phyloP scores from a whole-genome alignment of 1,140 invertebrate species.

The Tetramorium parvispinum region DNA sequence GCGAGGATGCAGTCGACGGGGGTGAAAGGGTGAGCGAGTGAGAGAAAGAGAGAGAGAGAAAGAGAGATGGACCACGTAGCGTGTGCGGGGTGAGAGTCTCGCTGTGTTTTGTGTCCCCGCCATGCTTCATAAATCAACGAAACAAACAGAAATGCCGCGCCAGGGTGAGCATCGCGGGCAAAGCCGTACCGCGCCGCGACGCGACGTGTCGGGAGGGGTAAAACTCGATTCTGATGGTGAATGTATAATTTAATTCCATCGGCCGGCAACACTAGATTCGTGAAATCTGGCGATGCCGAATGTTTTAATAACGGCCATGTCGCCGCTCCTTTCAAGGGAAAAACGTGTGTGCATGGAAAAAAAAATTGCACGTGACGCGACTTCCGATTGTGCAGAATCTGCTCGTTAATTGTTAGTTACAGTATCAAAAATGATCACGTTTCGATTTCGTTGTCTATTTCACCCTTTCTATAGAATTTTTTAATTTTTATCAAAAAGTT shows the following conservation, averaged over 20 bases:
- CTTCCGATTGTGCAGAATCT: neutral
- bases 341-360: neutral
- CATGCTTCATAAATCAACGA: slow-evolving; percentile 85
- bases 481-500: neutral
- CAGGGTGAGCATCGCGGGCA: slow-evolving; percentile 75
- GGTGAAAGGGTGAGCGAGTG: slow-evolving; percentile 23
- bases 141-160: slow-evolving; percentile 82
- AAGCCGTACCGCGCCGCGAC: slow-evolving; percentile 51
- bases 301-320: slow-evolving; percentile 39
- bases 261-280: slow-evolving; percentile 56
- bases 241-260: slow-evolving; percentile 78
- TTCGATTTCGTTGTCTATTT: neutral
- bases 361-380: neutral
- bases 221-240: slow-evolving; percentile 78
- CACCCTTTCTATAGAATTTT: neutral
- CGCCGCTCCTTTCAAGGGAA: neutral
- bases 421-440: neutral
- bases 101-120: slow-evolving; percentile 82
- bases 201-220: slow-evolving; percentile 15
- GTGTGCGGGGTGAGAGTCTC: slow-evolving; percentile 66
- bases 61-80: slow-evolving; percentile 28
- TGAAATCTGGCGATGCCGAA: slow-evolving; percentile 59
- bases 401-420: neutral
- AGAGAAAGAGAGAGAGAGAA: slow-evolving; percentile 41
- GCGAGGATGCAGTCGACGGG: slow-evolving; percentile 69